phyloP scores from a whole-genome alignment of 2,797 vertebrate genomes.

The Sus cebifrons region DNA sequence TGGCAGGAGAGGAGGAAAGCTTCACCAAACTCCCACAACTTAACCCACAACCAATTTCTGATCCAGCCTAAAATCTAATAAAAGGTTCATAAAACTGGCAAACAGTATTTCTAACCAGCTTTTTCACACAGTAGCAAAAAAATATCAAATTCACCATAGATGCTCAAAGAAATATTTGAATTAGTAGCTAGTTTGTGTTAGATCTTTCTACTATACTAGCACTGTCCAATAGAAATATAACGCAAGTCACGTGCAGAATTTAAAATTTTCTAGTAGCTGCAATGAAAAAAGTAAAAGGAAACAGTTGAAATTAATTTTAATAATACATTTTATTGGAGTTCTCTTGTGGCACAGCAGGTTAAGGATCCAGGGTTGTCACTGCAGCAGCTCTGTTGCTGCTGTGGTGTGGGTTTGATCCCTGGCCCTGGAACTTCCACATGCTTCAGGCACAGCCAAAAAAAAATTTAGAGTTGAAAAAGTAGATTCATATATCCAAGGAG shows the following conservation, averaged over 20 bases:
- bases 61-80: neutral
- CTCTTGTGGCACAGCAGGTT: too few relatives aligned
- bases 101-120: slow-evolving; percentile 1
- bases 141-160: neutral
- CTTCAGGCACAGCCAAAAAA: neutral
- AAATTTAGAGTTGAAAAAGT: slow-evolving; percentile 41
- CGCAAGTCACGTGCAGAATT: neutral
- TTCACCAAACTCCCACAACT: neutral
- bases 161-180: neutral
- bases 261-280: neutral
- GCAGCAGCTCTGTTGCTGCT: too few relatives aligned
- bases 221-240: neutral
- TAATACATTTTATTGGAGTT: slow-evolving; percentile 1
- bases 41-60: neutral
- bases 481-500: neutral
- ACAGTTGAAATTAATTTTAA: slow-evolving; percentile 22
- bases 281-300: neutral
- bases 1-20: neutral
- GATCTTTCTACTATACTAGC: neutral
- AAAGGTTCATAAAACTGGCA: neutral
- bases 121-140: neutral
- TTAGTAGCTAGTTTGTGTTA: neutral
- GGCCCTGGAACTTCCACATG: too few relatives aligned
- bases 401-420: too few relatives aligned
- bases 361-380: too few relatives aligned